These are phyloP conservation scores for Sebastes fasciatus DNA, from an alignment of 2,113 vertebrate species.

Conservation along the genomic window DNA sequence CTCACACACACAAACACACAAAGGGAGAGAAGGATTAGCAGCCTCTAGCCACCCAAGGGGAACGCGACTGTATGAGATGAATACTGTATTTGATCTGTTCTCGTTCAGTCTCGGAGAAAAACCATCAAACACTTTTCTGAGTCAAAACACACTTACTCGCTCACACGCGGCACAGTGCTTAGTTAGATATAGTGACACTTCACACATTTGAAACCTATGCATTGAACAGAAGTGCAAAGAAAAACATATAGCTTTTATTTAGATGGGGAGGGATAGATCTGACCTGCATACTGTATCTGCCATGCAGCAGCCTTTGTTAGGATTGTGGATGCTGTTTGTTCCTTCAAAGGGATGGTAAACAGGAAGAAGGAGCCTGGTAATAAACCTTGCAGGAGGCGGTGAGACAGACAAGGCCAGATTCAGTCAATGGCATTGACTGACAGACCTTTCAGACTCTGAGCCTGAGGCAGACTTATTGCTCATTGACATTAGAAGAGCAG, in stretches of 20 bases:
- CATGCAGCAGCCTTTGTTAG: neutral
- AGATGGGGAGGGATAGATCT: neutral
- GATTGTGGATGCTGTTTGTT: neutral
- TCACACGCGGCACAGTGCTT: conserved; percentile 1
- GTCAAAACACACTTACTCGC: conserved; percentile 26
- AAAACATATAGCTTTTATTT: neutral
- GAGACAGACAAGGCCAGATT: conserved; percentile 63
- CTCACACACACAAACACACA: neutral
- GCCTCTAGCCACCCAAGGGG: conserved; percentile 48
- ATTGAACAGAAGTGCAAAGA: neutral
- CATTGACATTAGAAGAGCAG: conserved; percentile 67
- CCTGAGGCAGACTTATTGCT: conserved; percentile 63
- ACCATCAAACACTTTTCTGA: conserved; percentile 52
- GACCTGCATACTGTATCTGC: neutral
- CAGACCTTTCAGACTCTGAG: conserved; percentile 68
- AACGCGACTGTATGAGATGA: conserved; percentile 62
- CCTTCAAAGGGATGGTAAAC: conserved; percentile 12
- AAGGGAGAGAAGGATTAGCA: conserved; percentile 48
- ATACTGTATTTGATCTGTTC: conserved; percentile 65
- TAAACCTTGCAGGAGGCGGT: conserved; percentile 49
- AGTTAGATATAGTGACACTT: conserved; percentile 17
- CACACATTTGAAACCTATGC: neutral
- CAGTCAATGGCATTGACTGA: conserved; percentile 72
- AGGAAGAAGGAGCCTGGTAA: conserved; percentile 25
- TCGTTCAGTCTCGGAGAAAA: conserved; percentile 51